A percentile compares a stretch with the other conserved stretches of the same genome.
phyloP scores from a whole-genome alignment of 1,140 invertebrate species.

The Leptinotarsa texana region DNA sequence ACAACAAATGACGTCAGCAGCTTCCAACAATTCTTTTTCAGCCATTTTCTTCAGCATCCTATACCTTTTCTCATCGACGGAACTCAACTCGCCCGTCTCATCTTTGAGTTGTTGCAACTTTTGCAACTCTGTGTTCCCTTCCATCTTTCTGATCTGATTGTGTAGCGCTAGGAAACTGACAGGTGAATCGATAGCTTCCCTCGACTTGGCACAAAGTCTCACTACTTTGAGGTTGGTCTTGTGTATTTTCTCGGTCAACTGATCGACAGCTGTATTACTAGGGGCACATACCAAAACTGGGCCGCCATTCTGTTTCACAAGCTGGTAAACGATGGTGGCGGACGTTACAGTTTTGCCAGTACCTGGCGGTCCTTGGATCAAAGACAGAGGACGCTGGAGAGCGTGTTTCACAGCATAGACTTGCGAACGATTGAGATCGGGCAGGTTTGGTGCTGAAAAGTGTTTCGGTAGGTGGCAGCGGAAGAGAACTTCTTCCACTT shows the following conservation, averaged over 20 bases:
- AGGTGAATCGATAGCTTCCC: conserved; percentile 97
- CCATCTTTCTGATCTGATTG: conserved; percentile 95
- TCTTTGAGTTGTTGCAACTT: conserved; percentile 97
- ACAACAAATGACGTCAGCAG: conserved; percentile 98
- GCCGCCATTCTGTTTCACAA: conserved; percentile 91
- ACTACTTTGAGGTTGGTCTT: conserved; percentile 87
- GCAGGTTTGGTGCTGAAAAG: conserved; percentile 95
- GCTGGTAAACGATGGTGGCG: conserved; percentile 97
- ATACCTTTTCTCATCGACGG: conserved; percentile 93
- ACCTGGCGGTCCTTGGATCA: conserved; percentile 95
- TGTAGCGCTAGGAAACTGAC: conserved; percentile 97
- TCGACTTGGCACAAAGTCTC: conserved; percentile 94
- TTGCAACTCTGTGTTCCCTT: conserved; percentile 86
- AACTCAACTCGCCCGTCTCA: conserved; percentile 94
- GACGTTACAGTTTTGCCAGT: conserved; percentile 99
- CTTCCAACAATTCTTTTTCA: conserved; percentile 90
- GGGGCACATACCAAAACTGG: conserved; percentile 98
- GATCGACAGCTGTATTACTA: conserved; percentile 98
- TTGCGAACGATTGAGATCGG: conserved; percentile 96
- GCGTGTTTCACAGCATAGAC: conserved; percentile 99
- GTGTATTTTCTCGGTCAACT: conserved; percentile 98
- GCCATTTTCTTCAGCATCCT: conserved; percentile 87
- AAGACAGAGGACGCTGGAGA: conserved; percentile 90
- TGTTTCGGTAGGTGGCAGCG: conserved; percentile 91
- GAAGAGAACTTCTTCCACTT: conserved; percentile 94